phyloP scores from a whole-genome alignment of 2,113 vertebrate genomes.

The Emydura subglobosa region DNA sequence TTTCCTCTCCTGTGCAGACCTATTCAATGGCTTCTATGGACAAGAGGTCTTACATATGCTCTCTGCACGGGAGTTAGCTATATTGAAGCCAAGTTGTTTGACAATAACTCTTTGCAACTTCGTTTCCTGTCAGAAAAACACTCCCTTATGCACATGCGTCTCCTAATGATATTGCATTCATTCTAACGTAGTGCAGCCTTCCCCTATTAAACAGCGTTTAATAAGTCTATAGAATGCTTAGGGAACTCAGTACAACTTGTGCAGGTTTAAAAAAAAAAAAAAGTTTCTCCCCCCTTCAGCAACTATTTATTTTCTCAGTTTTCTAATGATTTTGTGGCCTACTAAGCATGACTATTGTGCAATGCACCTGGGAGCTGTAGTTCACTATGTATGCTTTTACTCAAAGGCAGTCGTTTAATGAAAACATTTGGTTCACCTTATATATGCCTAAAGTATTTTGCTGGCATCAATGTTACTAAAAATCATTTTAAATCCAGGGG shows the following conservation, averaged over 20 bases:
- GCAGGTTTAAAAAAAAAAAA: neutral
- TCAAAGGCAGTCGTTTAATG: conserved; percentile 22
- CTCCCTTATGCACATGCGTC: neutral
- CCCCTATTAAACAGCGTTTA: neutral
- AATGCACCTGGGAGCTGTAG: conserved; percentile 19
- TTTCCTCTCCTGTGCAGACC: neutral
- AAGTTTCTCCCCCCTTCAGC: neutral
- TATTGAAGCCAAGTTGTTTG: neutral
- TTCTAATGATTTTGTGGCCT: neutral
- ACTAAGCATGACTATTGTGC: neutral
- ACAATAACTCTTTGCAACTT: neutral
- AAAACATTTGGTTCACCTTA: neutral
- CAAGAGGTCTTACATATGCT: neutral
- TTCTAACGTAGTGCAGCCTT: neutral
- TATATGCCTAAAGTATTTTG: neutral
- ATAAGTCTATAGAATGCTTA: neutral
- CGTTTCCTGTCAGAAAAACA: neutral
- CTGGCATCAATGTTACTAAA: neutral
- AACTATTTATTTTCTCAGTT: neutral
- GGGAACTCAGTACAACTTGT: neutral
- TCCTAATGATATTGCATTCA: neutral
- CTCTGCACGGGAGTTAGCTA: neutral
- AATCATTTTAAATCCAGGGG: neutral
- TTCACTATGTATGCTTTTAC: conserved; percentile 18
- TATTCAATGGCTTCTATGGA: neutral